These are phyloP conservation scores for Alectura lathami DNA, from an alignment of 2,113 vertebrate genomes.

Conservation along the genomic window DNA sequence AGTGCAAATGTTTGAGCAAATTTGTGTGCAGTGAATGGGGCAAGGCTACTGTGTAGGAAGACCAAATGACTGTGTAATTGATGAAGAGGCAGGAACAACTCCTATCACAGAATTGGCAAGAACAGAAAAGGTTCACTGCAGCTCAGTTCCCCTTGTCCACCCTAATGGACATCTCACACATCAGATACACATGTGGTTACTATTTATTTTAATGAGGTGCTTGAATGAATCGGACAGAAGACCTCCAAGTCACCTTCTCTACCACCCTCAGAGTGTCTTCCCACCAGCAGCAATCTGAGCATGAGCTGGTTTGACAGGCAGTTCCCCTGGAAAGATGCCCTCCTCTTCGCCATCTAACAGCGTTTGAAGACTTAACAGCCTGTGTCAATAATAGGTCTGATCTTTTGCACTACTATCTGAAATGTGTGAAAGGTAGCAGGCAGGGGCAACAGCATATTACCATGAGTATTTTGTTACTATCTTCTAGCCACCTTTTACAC, in stretches of 20 bases:
- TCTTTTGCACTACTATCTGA: background rate
- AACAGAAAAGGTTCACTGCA: background rate
- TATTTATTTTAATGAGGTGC: background rate
- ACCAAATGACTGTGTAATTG: background rate
- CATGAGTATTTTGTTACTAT: background rate
- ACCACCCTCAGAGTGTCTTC: background rate
- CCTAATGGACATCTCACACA: background rate
- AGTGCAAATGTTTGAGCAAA: background rate
- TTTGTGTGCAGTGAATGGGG: background rate
- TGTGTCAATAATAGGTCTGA: background rate
- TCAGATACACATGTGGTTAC: background rate
- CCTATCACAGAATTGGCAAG: background rate
- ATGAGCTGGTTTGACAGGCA: fast-evolving
- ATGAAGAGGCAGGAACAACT: background rate
- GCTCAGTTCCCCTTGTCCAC: background rate
- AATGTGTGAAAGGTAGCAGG: background rate
- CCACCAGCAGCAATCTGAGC: background rate
- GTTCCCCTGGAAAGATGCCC: background rate
- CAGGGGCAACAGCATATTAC: background rate
- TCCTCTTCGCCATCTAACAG: background rate
- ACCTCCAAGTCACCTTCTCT: background rate
- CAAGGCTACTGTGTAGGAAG: background rate
- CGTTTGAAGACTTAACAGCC: background rate
- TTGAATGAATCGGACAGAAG: background rate
- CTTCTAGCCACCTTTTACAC: background rate